These are phyloP conservation scores for Agrypnia vestita DNA, from an alignment of 1,140 invertebrate species.

Conservation along the genomic window DNA sequence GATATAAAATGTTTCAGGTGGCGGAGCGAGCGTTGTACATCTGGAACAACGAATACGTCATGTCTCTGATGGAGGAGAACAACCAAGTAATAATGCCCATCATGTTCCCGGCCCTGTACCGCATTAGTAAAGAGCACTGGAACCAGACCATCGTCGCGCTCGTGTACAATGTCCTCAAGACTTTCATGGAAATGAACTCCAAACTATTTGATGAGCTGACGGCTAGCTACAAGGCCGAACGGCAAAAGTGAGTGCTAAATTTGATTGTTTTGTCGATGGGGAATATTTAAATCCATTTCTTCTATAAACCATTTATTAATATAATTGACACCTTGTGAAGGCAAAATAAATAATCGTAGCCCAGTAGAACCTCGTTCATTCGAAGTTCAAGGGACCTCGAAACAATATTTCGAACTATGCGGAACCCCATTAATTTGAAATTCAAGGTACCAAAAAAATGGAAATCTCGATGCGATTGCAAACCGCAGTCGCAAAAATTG, in stretches of 20 bases:
- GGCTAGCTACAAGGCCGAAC: slow-evolving; percentile 97
- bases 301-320: not conserved
- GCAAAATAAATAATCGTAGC: too few species aligned
- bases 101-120: slow-evolving; percentile 97
- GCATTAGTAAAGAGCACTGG: slow-evolving; percentile 99
- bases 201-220: slow-evolving; percentile 99
- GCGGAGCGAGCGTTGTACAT: slow-evolving; percentile 96
- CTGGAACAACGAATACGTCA: slow-evolving; percentile 98
- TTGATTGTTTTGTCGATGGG: not conserved
- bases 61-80: slow-evolving; percentile 95
- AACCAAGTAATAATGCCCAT: slow-evolving; percentile 94
- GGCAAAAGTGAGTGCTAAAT: slow-evolving; percentile 88
- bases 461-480: too few species aligned
- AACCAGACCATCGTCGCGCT: slow-evolving; percentile 99
- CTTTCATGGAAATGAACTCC: slow-evolving; percentile 99
- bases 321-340: too few species aligned
- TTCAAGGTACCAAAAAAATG: too few species aligned
- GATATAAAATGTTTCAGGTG: slow-evolving; percentile 78
- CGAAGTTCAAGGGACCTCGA: too few species aligned
- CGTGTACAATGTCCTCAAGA: slow-evolving; percentile 99
- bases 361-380: too few species aligned
- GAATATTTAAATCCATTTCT: not conserved
- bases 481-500: too few species aligned
- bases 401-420: too few species aligned
- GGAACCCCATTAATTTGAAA: too few species aligned